phyloP scores from a whole-genome alignment of 2,888 invertebrate species.

The Catocala nupta region DNA sequence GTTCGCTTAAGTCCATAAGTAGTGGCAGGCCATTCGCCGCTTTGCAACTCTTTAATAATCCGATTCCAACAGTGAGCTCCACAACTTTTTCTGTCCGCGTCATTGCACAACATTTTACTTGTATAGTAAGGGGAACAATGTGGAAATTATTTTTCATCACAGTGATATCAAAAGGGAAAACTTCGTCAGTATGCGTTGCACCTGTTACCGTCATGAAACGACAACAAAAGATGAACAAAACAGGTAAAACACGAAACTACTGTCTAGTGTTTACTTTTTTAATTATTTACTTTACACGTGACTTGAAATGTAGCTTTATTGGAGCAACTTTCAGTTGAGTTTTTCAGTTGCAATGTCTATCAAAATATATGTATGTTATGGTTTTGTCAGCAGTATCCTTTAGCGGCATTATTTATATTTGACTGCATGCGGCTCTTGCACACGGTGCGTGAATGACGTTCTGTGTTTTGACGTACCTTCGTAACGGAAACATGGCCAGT shows the following conservation, averaged over 20 bases:
- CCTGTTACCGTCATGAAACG: background rate
- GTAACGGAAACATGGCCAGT: too few species aligned
- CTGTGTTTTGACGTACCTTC: too few species aligned
- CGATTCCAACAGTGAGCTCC: slow-evolving; percentile 32
- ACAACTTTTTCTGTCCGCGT: slow-evolving; percentile 15
- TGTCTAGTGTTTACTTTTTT: background rate
- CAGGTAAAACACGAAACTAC: background rate
- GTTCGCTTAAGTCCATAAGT: slow-evolving; percentile 26
- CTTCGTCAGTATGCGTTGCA: background rate
- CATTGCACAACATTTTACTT: background rate
- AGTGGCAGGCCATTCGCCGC: slow-evolving; percentile 14
- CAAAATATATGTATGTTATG: too few species aligned
- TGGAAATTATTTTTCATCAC: background rate
- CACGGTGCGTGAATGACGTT: too few species aligned
- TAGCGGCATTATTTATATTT: too few species aligned
- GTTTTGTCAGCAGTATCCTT: too few species aligned
- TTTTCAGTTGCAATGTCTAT: too few species aligned
- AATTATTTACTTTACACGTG: background rate
- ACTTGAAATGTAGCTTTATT: slow-evolving; percentile 20
- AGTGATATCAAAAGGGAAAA: too few species aligned
- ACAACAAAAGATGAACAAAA: background rate
- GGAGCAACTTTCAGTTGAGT: slow-evolving; percentile 4
- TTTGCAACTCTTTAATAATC: slow-evolving; percentile 40
- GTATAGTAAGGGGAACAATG: background rate
- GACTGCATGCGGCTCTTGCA: too few species aligned